Base-by-base conservation (phyloP, 2,113 vertebrate genomes). In the Oncorhynchus mykiss region DNA sequence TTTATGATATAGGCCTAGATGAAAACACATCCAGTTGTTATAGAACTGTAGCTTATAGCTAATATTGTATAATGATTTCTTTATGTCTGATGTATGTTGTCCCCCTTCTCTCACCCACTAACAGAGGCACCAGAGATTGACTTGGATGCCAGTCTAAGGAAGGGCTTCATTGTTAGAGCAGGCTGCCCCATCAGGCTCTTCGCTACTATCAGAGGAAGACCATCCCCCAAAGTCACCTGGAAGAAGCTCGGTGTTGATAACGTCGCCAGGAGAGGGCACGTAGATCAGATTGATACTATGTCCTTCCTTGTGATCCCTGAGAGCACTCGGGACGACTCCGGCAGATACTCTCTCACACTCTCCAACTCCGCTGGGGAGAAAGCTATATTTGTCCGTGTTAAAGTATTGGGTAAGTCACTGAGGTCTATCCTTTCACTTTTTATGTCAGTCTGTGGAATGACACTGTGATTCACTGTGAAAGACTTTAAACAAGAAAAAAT, bases 81-180 rank as follows among this genome's bases (percentile, higher is more conserved):
- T 9, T 11, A 45, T 45, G 9, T 45, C 51, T 75, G 2, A 39
- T 66, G 5, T 87, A 57, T 69, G 62, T 68, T 75, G 51, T 77
- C 82, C 5, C 77, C 70, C 88, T 90, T 29, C 18, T 68, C 29
- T 68, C 8, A 9, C 8, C 29, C 81, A 60, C 14, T 45, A 80
- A 90, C 92, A 99, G 98, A 99, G 93, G 88, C 96, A 81, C 98
- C 98, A 49, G 98, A 99, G 88, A 97, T 99, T 78, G 98, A 99
- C 16, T 89, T 99, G 87, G 98, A 99, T 85, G 98, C 97, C 82
- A 98, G 96, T 87, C 94, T 99, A 91, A 96, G 97, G 84, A 99
- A 99, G 84, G 91, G 97, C 78, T 92, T 99, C 69, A 89, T 90
- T 5, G 97, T 99, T 67, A 95, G 98, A 85, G 97, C 97, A 13